phyloP scores from a whole-genome alignment of 2,797 vertebrate genomes.

The Platyrinchus mystaceus region DNA sequence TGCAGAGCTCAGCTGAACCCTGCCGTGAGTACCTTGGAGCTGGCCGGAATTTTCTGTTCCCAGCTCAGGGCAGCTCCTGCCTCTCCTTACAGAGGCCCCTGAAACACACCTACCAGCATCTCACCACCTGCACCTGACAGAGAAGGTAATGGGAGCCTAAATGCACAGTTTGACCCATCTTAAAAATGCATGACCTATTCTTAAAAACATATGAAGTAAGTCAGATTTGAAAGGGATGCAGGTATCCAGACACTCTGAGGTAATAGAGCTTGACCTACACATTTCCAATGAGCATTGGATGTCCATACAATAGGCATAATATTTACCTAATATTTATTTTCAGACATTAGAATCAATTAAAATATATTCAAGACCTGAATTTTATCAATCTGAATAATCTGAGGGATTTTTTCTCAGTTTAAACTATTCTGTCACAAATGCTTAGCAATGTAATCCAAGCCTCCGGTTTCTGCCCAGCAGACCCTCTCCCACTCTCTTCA shows the following conservation, averaged over 20 bases:
- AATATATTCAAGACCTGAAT: background rate
- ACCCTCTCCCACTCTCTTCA: background rate
- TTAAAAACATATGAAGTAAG: background rate
- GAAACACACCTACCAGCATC: fast-evolving
- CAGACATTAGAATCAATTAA: background rate
- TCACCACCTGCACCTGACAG: fast-evolving
- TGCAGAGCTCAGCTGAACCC: fast-evolving
- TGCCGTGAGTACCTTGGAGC: fast-evolving
- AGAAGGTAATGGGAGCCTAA: background rate
- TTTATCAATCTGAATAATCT: background rate
- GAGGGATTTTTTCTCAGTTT: background rate
- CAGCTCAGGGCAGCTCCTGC: fast-evolving
- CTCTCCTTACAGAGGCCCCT: fast-evolving
- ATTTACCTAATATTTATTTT: background rate
- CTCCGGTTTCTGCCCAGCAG: background rate
- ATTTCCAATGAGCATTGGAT: background rate
- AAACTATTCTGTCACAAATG: background rate
- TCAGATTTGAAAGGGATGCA: background rate
- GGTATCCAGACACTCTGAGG: background rate
- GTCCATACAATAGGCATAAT: background rate
- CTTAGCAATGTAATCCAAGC: background rate
- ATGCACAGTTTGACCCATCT: fast-evolving
- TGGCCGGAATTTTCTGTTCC: fast-evolving
- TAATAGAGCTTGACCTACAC: background rate
- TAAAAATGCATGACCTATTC: background rate